Base-by-base conservation (phyloP, 1,140 invertebrate genomes). In the Diprion similis region DNA sequence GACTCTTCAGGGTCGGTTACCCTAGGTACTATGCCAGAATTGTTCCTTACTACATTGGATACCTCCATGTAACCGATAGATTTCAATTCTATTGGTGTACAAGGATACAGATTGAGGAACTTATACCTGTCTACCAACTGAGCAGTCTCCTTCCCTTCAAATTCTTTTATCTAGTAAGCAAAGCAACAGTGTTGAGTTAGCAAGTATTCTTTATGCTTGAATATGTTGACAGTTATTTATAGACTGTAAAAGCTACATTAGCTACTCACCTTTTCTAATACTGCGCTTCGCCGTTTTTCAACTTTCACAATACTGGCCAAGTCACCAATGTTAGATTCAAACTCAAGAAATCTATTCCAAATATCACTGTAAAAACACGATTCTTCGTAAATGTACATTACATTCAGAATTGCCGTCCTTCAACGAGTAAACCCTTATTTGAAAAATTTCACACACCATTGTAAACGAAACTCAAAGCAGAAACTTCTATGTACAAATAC, bases 261-360 rank as follows among this genome's bases (percentile, higher is more conserved):
- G 24, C 37, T 67, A 79, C 64, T 80, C 84, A 97, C 95, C 90
- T 97, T 97, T 83, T 98, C 96, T 75, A 99, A 90, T 2, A 97
- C 95, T 46, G 95, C 93, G 80, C 96, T 94, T 70, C 98, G 89
- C 71, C 98, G 85, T 81, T 98, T 97, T 86, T 99, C 98, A 10
- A 99, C 98, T 90, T 99, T 99, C 0, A 99, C 93, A 73, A 99
- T 98, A 89, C 95, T 97, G n/a, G 97, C 94, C 65, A 99, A 86
- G 89, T 99, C 98, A 0, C 99, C 98, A 78, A 99, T 98, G 80
- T 98, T 98, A 19, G 97, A 98, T 89, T 99, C 99, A 88, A 99
- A 99, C 82, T 99, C 97, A 48, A 99, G 89, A 88, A 99, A 99
- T 74, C 95, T 91, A 87, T 99, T 99, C 98, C 98, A 99, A 75